Evolutionary conservation across 2,113 vertebrate species (phyloP).

Genomic region (Cebus imitator): DNA sequence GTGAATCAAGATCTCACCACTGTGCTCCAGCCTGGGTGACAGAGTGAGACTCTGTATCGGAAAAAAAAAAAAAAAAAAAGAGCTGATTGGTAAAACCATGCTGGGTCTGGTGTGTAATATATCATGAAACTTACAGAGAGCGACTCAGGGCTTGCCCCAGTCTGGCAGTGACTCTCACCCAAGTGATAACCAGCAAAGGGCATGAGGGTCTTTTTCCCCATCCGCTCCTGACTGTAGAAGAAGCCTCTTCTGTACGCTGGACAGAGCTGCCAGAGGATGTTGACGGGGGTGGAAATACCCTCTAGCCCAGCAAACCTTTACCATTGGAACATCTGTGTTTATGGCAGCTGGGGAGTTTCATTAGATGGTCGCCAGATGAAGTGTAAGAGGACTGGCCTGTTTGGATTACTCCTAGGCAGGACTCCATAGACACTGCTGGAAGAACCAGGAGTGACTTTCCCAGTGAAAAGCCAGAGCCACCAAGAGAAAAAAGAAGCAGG

Average conservation of each 20-base stretch:
- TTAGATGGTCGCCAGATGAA: background rate
- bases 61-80: background rate
- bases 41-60: too few relatives aligned
- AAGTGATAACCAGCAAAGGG: fast-evolving
- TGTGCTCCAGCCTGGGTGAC: background rate
- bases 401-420: background rate
- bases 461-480: background rate
- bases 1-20: background rate
- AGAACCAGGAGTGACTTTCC: background rate
- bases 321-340: fast-evolving
- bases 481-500: background rate
- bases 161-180: background rate
- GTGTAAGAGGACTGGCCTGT: background rate
- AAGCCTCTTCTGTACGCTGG: fast-evolving
- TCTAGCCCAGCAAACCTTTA: background rate
- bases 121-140: background rate
- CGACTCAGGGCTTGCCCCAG: background rate
- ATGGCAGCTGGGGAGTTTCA: background rate
- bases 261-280: background rate
- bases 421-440: background rate
- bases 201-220: background rate
- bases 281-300: background rate
- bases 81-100: background rate
- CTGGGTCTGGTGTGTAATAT: background rate
- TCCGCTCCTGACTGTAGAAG: fast-evolving